Evolutionary conservation across 2,888 invertebrate species (phyloP).

Genomic region (Carterocephalus palaemon): DNA sequence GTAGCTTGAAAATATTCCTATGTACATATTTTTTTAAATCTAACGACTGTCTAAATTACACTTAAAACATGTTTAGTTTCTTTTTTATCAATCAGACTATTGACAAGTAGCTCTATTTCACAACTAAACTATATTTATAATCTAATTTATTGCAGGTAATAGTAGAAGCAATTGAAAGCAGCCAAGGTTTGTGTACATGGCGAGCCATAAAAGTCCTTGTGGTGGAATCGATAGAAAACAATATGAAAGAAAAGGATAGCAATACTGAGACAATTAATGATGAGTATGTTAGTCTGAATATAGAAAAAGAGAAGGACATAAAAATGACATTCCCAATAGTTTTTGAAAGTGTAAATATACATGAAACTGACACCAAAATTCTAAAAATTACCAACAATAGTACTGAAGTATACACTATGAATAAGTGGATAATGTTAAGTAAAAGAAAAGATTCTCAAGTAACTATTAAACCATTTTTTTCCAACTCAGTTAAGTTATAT

Average conservation of each 20-base stretch:
- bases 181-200: constrained; percentile 79
- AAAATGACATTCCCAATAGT: constrained; percentile 71
- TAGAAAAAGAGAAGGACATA: constrained; percentile 73
- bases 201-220: constrained; percentile 71
- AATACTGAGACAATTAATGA: constrained; percentile 32
- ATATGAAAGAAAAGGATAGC: constrained; percentile 29
- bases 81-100: too few relatives aligned
- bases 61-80: too few relatives aligned
- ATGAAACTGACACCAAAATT: constrained; percentile 40
- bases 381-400: constrained; percentile 66
- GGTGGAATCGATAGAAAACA: constrained; percentile 48
- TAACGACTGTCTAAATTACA: too few relatives aligned
- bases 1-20: too few relatives aligned
- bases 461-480: constrained; percentile 57
- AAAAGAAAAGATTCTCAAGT: constrained; percentile 76
- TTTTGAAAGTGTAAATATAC: constrained; percentile 66
- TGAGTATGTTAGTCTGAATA: constrained; percentile 42
- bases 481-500: constrained; percentile 51
- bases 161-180: constrained; percentile 86
- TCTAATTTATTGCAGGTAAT: constrained; percentile 63
- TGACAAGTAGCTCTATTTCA: too few relatives aligned
- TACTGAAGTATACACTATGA: constrained; percentile 59
- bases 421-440: constrained; percentile 72
- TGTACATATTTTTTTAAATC: too few relatives aligned
- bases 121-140: too few relatives aligned